These are phyloP conservation scores for Goniozus legneri DNA, from an alignment of 1,140 invertebrate genomes.

Conservation along the genomic window DNA sequence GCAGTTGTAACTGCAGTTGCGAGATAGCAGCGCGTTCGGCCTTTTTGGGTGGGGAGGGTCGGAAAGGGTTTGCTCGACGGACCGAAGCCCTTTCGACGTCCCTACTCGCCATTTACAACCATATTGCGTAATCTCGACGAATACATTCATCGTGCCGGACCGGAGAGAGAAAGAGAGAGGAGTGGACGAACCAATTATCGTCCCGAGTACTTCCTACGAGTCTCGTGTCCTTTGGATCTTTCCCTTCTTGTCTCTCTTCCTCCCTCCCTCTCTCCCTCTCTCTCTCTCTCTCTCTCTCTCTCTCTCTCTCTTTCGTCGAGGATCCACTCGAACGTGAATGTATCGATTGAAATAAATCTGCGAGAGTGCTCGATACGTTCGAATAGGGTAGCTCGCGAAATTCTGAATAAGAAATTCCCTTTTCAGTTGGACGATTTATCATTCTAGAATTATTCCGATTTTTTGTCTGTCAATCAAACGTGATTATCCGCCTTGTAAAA, in stretches of 20 bases:
- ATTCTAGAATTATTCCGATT: too few relatives aligned
- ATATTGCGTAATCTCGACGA: conserved; percentile 50
- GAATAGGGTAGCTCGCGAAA: too few relatives aligned
- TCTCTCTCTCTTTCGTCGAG: neutral
- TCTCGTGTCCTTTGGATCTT: conserved; percentile 20
- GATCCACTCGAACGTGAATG: neutral
- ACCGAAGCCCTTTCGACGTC: conserved; percentile 26
- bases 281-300: neutral
- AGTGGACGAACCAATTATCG: conserved; percentile 47
- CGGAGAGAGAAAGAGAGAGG: conserved; percentile 22
- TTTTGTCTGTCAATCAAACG: too few relatives aligned
- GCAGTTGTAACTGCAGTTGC: conserved; percentile 53
- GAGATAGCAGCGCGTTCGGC: conserved; percentile 48
- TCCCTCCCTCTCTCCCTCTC: conserved; percentile 1
- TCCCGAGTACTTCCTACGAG: conserved; percentile 4
- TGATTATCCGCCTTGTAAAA: too few relatives aligned
- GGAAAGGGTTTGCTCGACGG: conserved; percentile 11
- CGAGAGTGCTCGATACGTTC: neutral
- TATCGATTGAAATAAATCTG: too few relatives aligned
- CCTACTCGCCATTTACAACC: conserved; percentile 51
- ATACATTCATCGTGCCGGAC: conserved; percentile 40
- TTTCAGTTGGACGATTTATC: too few relatives aligned
- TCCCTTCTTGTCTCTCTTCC: conserved; percentile 23
- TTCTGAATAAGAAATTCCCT: too few relatives aligned
- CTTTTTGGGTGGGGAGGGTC: conserved; percentile 16